Base-by-base conservation (phyloP, 2,888 invertebrate genomes). In the Anodontia alba region DNA sequence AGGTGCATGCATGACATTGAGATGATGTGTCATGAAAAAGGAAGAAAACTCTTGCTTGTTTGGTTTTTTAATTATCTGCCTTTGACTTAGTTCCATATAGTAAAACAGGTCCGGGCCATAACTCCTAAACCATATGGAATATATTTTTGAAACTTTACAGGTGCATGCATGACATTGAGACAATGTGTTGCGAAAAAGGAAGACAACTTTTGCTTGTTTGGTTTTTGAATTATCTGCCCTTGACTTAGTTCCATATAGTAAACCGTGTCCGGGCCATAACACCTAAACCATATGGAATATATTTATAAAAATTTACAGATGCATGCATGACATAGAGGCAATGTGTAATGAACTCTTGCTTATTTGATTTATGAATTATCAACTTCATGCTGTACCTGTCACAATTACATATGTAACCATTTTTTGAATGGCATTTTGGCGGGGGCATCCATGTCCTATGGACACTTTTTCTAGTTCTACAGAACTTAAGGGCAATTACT, bases 251-350 rank as follows among this genome's bases (percentile, higher is more conserved):
- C 49, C 8, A 10, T n/a, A 7, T 49, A 15, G 49, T 49, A 49
- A 49, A 49, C 49, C 17, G n/a, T n/a, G n/a, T n/a, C n/a, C n/a
- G n/a, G n/a, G n/a, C 49, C 49, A 49, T 49, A 49, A 49, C 49
- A 10, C 8, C 2, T 20, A 15, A 7, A 49, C 49, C 20, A 17
- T 49, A 15, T 17, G 20, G 8, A 20, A 49, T 49, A 49, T 49
- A 7, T 20, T n/a, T 20, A 49, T 49, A 17, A 7, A 49, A 49
- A 3, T n/a, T 20, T 49, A 49, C 12, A 49, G 20, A 17, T 15
- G 20, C 20, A 20, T 20, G 49, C 20, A 49, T 49, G 8, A n/a
- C 12, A 49, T 49, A 10, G 20, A 49, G 49, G 5, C 17, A 17
- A 49, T 49, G n/a, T 49, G 49, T 49, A n/a, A n/a, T n/a, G n/a